Evolutionary conservation across 1,140 invertebrate species (phyloP).

Genomic region (Argopecten irradians): DNA sequence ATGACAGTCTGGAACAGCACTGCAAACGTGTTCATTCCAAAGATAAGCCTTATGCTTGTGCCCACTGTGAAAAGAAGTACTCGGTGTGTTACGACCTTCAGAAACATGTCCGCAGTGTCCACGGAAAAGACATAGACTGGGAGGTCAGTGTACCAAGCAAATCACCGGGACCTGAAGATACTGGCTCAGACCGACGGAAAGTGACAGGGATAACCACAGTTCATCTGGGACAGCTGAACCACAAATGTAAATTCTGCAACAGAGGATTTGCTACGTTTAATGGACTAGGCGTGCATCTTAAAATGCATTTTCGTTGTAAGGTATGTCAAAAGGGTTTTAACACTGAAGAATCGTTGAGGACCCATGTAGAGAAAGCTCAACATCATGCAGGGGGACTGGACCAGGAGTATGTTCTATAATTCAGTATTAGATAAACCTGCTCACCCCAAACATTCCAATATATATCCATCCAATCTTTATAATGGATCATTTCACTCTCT

Average conservation of each 20-base stretch:
- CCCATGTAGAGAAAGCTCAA: constrained; percentile 51
- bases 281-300: constrained; percentile 51
- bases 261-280: constrained; percentile 51
- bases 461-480: constrained; percentile 11
- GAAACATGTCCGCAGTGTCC: constrained; percentile 51
- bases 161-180: not conserved
- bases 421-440: not conserved
- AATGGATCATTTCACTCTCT: not conserved
- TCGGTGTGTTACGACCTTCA: constrained; percentile 56
- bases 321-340: constrained; percentile 53
- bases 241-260: constrained; percentile 52
- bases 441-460: constrained; percentile 20
- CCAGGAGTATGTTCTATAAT: constrained; percentile 52
- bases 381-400: constrained; percentile 44
- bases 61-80: constrained; percentile 55
- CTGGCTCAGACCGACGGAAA: constrained; percentile 29
- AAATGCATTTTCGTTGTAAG: constrained; percentile 54
- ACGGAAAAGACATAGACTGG: constrained; percentile 55
- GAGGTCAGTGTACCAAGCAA: constrained; percentile 38
- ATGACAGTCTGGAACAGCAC: constrained; percentile 51
- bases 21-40: constrained; percentile 50
- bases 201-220: constrained; percentile 52
- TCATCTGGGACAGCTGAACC: constrained; percentile 43
- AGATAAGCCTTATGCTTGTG: constrained; percentile 49
- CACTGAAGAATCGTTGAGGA: constrained; percentile 47